Evolutionary conservation across 2,888 invertebrate species (phyloP).

Genomic region (Dasysyrphus tricinctus): DNA sequence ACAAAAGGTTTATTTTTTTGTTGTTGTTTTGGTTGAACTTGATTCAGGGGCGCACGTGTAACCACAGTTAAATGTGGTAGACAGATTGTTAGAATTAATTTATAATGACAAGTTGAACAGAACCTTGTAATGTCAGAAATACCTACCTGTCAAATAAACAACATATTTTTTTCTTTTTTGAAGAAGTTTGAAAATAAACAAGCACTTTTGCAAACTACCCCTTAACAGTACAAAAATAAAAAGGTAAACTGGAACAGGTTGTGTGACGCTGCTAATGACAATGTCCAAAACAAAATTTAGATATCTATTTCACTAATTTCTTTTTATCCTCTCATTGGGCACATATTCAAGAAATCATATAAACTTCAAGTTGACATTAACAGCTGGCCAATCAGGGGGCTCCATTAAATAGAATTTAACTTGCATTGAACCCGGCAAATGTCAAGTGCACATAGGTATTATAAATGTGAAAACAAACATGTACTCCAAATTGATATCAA

Average conservation of each 20-base stretch:
- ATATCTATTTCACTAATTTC: neutral
- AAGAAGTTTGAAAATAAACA: neutral
- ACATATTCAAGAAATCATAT: neutral
- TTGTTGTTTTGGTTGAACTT: slow-evolving; percentile 11
- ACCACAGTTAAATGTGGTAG: slow-evolving; percentile 3
- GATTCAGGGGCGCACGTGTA: slow-evolving; percentile 16
- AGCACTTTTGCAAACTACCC: neutral
- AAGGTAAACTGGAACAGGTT: neutral
- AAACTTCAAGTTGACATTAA: neutral
- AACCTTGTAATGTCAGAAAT: slow-evolving; percentile 20
- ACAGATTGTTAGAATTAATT: slow-evolving; percentile 15
- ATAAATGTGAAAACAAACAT: slow-evolving; percentile 36
- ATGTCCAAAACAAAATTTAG: neutral
- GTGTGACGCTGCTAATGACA: neutral
- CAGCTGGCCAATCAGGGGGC: neutral
- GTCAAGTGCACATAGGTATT: slow-evolving; percentile 23
- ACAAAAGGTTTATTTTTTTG: slow-evolving; percentile 1
- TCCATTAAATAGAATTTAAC: neutral
- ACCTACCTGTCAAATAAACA: slow-evolving; percentile 15
- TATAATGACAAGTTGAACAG: slow-evolving; percentile 5
- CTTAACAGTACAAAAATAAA: neutral
- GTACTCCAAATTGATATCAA: slow-evolving; percentile 46
- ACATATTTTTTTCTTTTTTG: neutral
- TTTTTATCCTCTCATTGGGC: neutral
- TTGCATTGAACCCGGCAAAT: slow-evolving; percentile 6